A percentile compares a stretch with the other conserved stretches of the same genome.
These are phyloP conservation scores for Cardiocondyla obscurior DNA, from an alignment of 1,140 invertebrate species.

Conservation along the genomic window DNA sequence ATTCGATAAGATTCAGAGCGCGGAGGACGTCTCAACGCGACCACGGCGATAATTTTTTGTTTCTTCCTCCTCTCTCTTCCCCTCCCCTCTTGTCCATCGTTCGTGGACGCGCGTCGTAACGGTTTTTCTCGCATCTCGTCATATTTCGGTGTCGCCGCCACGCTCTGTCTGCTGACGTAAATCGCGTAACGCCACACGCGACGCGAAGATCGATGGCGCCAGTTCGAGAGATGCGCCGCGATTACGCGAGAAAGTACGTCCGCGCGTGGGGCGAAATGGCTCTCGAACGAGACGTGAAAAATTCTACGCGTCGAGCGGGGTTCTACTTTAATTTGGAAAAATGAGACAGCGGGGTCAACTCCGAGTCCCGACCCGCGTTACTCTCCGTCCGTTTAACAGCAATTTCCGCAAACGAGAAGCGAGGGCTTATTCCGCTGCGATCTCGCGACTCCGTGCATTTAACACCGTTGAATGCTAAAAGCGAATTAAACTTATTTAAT, in stretches of 20 bases:
- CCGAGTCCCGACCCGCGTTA: background rate
- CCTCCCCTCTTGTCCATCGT: no score
- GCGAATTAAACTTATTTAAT: no score
- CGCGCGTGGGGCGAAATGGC: background rate
- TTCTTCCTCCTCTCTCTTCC: background rate
- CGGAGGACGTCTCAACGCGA: no score
- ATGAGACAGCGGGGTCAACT: no score
- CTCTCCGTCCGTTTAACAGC: background rate
- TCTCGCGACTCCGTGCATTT: background rate
- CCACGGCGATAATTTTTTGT: no score
- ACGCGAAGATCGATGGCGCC: background rate
- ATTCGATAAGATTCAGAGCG: no score
- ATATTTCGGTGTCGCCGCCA: background rate
- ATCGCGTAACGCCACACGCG: background rate
- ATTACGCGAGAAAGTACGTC: background rate
- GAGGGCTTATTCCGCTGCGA: background rate
- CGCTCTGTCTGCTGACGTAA: conserved; percentile 7
- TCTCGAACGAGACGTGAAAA: background rate
- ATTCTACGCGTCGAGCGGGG: background rate
- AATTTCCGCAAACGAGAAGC: background rate
- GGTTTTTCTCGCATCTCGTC: background rate
- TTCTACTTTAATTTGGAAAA: background rate
- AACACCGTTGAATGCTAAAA: background rate
- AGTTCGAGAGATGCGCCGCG: background rate
- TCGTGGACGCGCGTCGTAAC: background rate